A percentile compares a stretch with the other conserved stretches of the same genome.
Conservation (phyloP, 1,140 invertebrate species). For the Cotesia glomerata region DNA sequence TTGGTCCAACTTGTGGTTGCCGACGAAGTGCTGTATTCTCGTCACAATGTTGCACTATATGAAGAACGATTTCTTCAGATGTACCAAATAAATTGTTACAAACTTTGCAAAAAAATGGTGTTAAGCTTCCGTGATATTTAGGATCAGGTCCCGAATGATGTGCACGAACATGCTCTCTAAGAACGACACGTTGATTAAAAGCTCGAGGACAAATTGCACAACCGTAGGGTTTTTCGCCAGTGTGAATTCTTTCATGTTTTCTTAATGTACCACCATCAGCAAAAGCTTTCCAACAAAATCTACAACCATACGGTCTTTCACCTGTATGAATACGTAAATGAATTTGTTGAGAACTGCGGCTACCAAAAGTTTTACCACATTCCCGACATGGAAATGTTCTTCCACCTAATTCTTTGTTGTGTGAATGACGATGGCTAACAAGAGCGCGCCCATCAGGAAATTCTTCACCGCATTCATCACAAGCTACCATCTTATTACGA, state of each 20-base stretch:
- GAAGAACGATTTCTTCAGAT: conserved; percentile 77
- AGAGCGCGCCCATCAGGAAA: conserved; percentile 74
- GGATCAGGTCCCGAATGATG: conserved; percentile 81
- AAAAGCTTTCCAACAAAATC: conserved; percentile 98
- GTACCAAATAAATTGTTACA: conserved; percentile 72
- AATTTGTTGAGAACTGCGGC: conserved; percentile 90
- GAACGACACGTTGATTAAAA: conserved; percentile 82
- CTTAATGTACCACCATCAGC: conserved; percentile 96
- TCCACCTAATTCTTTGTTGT: conserved; percentile 67
- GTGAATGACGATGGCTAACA: conserved; percentile 74
- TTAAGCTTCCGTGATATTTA: conserved; percentile 63
- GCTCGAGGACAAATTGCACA: conserved; percentile 92
- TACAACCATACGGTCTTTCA: conserved; percentile 86
- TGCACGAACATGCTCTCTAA: conserved; percentile 80
- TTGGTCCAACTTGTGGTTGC: conserved; percentile 75
- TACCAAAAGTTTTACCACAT: conserved; percentile 84
- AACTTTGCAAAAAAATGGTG: conserved; percentile 75
- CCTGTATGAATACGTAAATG: conserved; percentile 88
- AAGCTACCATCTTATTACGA: conserved; percentile 72
- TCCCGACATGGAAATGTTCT: conserved; percentile 83
- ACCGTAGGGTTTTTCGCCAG: conserved; percentile 93
- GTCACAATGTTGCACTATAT: conserved; percentile 83
- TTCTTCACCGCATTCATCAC: conserved; percentile 75
- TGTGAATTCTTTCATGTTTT: conserved; percentile 97
- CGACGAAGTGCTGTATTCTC: conserved; percentile 80